Evolutionary conservation across 2,888 invertebrate species (phyloP), one percentile per base, ranked within the genome.

Genomic region (Cerastis leucographa): DNA sequence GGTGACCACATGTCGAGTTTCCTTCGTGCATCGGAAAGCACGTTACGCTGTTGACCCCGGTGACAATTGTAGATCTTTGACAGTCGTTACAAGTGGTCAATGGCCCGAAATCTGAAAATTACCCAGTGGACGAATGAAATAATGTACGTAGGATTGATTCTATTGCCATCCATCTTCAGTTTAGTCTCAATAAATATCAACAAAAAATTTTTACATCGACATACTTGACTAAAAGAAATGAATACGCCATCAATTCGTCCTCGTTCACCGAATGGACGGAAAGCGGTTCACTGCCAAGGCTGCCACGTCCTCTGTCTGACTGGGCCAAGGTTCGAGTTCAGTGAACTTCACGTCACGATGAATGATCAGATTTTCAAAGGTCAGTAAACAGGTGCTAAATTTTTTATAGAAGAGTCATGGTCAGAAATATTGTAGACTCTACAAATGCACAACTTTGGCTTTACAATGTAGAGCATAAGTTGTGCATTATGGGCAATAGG

Each of bases 261-360:
- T 29, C 40, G 62, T 51, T 42, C 65, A 49, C 25, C 11, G 66
- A 54, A 65, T 56, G 59, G 12, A n/a, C 69, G 59, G 35, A 69
- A 74, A 65, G 51, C 64, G 68, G 64, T 81, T 81, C 81, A 84
- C 12, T 85, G 85, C 71, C 85, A 85, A 85, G 85, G 83, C 70
- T 83, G 40, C 62, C 14, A n/a, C 49, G 80, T 84, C 68, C 68
- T 61, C 78, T 62, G 46, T 4, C 59, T 29, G 46, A 78, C 64
- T 78, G 54, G 85, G 83, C 78, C 83, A 85, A 84, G 78, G 81
- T 81, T 46, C 46, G 11, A 74, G 83, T 72, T 85, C 74, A 81
- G 12, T 75, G 70, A 84, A 84, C 85, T 29, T 8, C 56, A 19
- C 29, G 42, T 70, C 85, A 78, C 74, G 70, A 56, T 71, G 46